phyloP scores from a whole-genome alignment of 1,140 invertebrate species.

The Aleiodes sp. region DNA sequence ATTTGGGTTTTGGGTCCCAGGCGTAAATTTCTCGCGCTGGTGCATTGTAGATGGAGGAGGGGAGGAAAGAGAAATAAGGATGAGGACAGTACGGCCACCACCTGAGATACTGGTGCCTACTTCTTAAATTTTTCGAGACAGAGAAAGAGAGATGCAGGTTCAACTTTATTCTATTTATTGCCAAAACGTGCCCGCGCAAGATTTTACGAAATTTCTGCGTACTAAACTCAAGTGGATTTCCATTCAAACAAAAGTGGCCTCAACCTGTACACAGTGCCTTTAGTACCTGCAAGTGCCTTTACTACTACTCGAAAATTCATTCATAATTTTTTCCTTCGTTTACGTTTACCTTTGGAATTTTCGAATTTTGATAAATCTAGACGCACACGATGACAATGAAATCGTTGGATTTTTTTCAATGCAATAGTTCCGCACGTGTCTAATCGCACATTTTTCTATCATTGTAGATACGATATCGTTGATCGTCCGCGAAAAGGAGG shows the following conservation, averaged over 20 bases:
- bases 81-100: conserved; percentile 25
- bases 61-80: not conserved
- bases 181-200: conserved; percentile 54
- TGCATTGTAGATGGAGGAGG: conserved; percentile 26
- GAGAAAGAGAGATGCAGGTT: conserved; percentile 36
- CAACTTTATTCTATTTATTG: conserved; percentile 52
- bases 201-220: conserved; percentile 42
- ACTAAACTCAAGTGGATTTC: not conserved
- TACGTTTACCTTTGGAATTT: too few relatives aligned
- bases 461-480: conserved; percentile 27
- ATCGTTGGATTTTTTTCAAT: not conserved
- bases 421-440: conserved; percentile 6
- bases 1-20: conserved; percentile 23
- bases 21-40: conserved; percentile 31
- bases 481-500: conserved; percentile 18
- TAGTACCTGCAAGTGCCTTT: not conserved
- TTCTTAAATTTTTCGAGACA: conserved; percentile 22
- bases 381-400: not conserved
- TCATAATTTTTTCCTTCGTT: not conserved
- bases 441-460: conserved; percentile 24
- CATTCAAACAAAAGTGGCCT: too few relatives aligned
- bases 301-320: not conserved
- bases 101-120: conserved; percentile 33
- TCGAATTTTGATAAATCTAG: not conserved
- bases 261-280: too few relatives aligned